A percentile compares a stretch with the other conserved stretches of the same genome.
Evolutionary conservation across 2,888 invertebrate species (phyloP).

Genomic region (Hydraecia micacea): DNA sequence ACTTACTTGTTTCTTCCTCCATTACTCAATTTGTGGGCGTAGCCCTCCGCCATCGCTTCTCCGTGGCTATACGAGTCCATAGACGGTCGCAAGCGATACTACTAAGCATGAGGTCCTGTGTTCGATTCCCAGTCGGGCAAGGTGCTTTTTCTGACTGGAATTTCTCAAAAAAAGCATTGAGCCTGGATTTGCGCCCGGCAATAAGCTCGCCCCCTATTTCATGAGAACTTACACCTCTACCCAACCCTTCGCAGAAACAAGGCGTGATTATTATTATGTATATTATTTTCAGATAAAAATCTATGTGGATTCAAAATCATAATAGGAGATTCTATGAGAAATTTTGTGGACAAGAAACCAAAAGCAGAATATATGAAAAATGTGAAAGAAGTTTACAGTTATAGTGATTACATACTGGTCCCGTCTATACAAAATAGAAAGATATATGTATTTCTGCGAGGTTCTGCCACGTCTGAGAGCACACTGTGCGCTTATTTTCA

Average conservation of each 20-base stretch:
- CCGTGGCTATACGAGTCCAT: too few relatives aligned
- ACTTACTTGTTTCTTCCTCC: neutral
- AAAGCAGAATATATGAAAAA: conserved; percentile 76
- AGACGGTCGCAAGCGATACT: too few relatives aligned
- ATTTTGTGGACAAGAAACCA: conserved; percentile 68
- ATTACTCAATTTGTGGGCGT: neutral
- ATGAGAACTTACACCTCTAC: neutral
- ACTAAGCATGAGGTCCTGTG: too few relatives aligned
- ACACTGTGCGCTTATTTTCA: conserved; percentile 93
- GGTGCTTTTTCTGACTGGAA: neutral
- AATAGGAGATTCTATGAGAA: conserved; percentile 90
- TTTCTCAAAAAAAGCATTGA: neutral
- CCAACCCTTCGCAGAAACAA: neutral
- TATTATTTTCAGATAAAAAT: conserved; percentile 87
- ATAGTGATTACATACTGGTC: conserved; percentile 89
- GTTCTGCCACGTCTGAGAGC: conserved; percentile 87
- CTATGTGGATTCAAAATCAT: conserved; percentile 91
- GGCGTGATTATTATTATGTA: neutral
- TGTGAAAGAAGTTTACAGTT: conserved; percentile 83
- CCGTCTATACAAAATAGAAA: conserved; percentile 83
- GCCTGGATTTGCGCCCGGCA: neutral
- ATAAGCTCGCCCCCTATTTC: neutral
- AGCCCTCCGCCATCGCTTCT: neutral
- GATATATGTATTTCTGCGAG: conserved; percentile 90
- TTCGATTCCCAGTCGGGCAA: neutral